Base-by-base conservation (phyloP, 2,888 invertebrate genomes). In the Nomada fabriciana region DNA sequence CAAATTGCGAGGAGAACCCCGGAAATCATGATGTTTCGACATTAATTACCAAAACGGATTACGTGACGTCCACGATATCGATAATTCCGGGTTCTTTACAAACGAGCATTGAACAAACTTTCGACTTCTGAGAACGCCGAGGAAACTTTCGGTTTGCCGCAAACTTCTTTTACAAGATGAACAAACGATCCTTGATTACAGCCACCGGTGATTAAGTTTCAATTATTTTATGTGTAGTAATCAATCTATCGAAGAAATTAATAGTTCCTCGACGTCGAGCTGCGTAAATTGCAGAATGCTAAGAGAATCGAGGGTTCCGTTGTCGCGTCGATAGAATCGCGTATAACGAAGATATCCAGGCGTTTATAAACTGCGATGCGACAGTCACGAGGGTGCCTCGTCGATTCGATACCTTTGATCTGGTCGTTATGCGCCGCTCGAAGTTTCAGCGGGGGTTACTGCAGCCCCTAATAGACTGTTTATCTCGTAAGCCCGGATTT, bases 401-500 rank as follows among this genome's bases (percentile, higher is more conserved):
- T 91, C 88, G 90, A 91, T 90, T 89, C 88, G 90, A 91, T 92
- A 91, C 89, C 91, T 92, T 92, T 92, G 92, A 92, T 92, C 91
- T 90, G 88, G 85, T 89, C 90, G 89, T 91, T 91, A 90, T 83
- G 80, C 76, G 80, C 80, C 75, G 80, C 52, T 63, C 68, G 80
- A 84, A 85, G 81, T 83, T 85, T 81, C 85, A 77, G 72, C 61
- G 57, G 85, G 87, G 89, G 86, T 82, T 79, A 72, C 70, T 80
- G 77, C 84, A 83, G 53, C 80, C 87, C 88, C 90, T 89, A 91
- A 91, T 92, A 92, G 91, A 91, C 91, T 91, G 90, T 91, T 91
- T 92, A 92, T 92, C 92, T 91, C 91, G 83, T 90, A 91, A 93
- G 90, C 90, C 86, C 71, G 89, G 91, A 92, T 93, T 92, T 91